Percentiles rank a stretch among this genome's conserved stretches.
Evolutionary conservation across 1,140 invertebrate genomes (phyloP).

Genomic region (Drosophila orosa): DNA sequence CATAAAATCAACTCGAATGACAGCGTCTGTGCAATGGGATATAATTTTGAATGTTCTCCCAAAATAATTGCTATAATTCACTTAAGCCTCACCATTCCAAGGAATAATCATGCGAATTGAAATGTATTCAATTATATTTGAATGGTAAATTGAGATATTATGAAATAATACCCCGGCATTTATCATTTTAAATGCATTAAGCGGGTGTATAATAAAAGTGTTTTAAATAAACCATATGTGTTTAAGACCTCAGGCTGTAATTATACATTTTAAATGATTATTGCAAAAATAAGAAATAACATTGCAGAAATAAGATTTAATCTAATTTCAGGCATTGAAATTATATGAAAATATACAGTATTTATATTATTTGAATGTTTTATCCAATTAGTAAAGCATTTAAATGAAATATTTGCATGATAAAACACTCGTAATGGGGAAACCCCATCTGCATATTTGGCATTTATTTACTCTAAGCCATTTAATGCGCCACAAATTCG

Average conservation of each 20-base stretch:
- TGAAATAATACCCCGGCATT: neutral
- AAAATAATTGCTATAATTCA: constrained; percentile 22
- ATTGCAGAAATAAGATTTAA: neutral
- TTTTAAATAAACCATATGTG: neutral
- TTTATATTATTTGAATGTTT: neutral
- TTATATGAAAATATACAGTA: neutral
- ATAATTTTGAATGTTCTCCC: constrained; percentile 4
- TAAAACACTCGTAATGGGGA: neutral
- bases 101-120: constrained; percentile 4
- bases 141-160: constrained; percentile 9
- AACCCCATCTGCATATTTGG: constrained; percentile 6
- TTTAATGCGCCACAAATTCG: constrained; percentile 25
- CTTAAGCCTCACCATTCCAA: neutral
- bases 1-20: neutral
- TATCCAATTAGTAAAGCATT: neutral
- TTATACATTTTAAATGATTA: neutral
- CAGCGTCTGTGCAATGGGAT: neutral
- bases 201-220: neutral
- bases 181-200: constrained; percentile 4
- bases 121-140: constrained; percentile 8
- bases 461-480: constrained; percentile 22
- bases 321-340: neutral
- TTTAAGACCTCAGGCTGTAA: neutral
- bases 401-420: constrained; percentile 3
- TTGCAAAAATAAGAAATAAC: neutral